phyloP scores from a whole-genome alignment of 2,797 vertebrate genomes.

The Anabas testudineus region DNA sequence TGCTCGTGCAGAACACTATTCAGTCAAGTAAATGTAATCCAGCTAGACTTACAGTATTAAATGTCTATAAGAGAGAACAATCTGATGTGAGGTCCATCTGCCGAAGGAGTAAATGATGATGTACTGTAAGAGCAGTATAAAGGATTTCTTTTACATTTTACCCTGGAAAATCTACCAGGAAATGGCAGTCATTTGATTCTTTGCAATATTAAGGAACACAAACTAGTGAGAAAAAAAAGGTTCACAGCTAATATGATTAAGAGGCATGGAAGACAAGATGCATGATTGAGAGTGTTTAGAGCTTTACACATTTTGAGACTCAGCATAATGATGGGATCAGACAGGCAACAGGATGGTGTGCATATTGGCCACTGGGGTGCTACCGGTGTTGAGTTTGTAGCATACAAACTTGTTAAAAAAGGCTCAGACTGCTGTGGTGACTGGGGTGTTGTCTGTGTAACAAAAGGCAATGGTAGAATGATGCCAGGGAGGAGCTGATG shows the following conservation, averaged over 20 bases:
- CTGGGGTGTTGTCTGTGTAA: conserved; percentile 46
- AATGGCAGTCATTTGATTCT: conserved; percentile 40
- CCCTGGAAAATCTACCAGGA: conserved; percentile 42
- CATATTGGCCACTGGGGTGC: conserved; percentile 54
- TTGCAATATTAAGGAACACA: conserved; percentile 26
- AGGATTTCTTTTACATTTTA: conserved; percentile 38
- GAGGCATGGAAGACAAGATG: conserved; percentile 48
- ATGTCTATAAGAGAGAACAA: conserved; percentile 36
- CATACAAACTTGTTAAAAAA: conserved; percentile 39
- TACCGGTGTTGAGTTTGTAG: conserved; percentile 59
- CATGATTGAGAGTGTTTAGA: conserved; percentile 24
- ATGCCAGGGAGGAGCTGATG: conserved; percentile 49
- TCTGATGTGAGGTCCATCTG: conserved; percentile 25
- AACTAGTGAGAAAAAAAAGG: neutral
- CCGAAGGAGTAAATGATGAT: conserved; percentile 13
- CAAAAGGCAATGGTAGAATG: conserved; percentile 65
- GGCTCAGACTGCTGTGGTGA: conserved; percentile 62
- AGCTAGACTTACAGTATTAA: conserved; percentile 38
- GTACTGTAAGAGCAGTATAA: conserved; percentile 31
- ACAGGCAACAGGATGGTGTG: conserved; percentile 61
- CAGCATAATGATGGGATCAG: conserved; percentile 5
- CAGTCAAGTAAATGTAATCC: conserved; percentile 48
- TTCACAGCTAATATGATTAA: conserved; percentile 24
- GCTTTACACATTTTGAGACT: conserved; percentile 32
- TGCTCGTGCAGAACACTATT: conserved; percentile 47